A percentile compares a stretch with the other conserved stretches of the same genome.
phyloP scores from a whole-genome alignment of 2,113 vertebrate genomes.

The Epinephelus cyanopodus region DNA sequence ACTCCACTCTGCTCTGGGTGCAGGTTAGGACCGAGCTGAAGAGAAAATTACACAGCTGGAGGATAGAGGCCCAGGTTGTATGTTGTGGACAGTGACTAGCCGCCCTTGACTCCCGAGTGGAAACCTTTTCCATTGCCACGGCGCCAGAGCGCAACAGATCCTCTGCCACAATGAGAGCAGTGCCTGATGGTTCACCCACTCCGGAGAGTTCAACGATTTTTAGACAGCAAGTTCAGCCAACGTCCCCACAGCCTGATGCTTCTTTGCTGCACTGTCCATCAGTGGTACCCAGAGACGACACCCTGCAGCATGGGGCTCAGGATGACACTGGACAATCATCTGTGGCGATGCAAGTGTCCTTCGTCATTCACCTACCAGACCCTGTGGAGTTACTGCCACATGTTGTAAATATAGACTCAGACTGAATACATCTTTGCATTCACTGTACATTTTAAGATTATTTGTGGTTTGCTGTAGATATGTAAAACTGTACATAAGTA shows the following conservation, averaged over 20 bases:
- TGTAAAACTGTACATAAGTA: conserved; percentile 39
- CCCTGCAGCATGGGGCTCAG: not conserved
- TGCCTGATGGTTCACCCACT: conserved; percentile 41
- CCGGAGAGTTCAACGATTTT: conserved; percentile 41
- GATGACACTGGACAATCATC: conserved; percentile 14
- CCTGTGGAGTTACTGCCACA: conserved; percentile 72
- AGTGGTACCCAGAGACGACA: not conserved
- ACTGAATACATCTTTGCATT: conserved; percentile 50
- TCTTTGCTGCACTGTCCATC: conserved; percentile 37
- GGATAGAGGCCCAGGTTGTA: conserved; percentile 65
- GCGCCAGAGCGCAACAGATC: conserved; percentile 58
- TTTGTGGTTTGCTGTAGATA: conserved; percentile 8
- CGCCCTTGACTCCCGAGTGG: conserved; percentile 38
- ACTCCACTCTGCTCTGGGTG: conserved; percentile 5
- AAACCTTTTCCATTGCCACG: conserved; percentile 64
- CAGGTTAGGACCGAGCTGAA: conserved; percentile 87
- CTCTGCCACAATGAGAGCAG: conserved; percentile 12
- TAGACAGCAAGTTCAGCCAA: conserved; percentile 2
- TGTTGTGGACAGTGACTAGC: conserved; percentile 84
- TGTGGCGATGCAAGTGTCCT: conserved; percentile 62
- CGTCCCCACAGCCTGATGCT: not conserved
- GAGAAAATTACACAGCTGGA: conserved; percentile 86
- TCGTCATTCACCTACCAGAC: conserved; percentile 72
- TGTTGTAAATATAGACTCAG: conserved; percentile 61
- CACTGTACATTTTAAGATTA: not conserved